Base-by-base conservation (phyloP, 1,140 invertebrate genomes). In the Nixonia krombeini region DNA sequence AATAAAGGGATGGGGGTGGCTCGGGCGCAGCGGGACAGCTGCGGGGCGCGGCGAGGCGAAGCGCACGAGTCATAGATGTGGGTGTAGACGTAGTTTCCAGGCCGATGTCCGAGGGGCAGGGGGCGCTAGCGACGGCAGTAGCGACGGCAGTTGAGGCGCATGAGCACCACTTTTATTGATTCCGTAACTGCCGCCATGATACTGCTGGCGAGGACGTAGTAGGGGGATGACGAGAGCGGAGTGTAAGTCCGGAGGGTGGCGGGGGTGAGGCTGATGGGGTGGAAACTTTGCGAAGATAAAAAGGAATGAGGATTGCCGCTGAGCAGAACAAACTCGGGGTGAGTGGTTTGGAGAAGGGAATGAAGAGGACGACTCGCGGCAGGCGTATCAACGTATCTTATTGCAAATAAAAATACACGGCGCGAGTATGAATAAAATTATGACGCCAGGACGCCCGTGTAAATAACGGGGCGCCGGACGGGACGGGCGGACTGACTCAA, bases 91-190 rank as follows among this genome's bases (percentile, higher is more conserved):
- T 12, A 56, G 46, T 57, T 23, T 40, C 45, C 33, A 26, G 10
- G 45, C 35, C 26, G 46, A 23, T 35, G 28, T 51, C 31, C 37
- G 5, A 45, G 29, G 51, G 53, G 53, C 23, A 51, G 40, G 50
- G 62, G 63, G 51, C 68, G 57, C 40, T 57, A 65, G 65, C 62
- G 72, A 79, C 72, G 80, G 80, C 72, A 82, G 76, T 80, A 79
- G 76, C 70, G 58, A 81, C 67, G 80, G 79, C 67, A 82, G 80
- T 85, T 85, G 81, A 85, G 77, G 83, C 83, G 83, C 83, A 84
- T 85, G 83, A 85, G 83, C 82, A 84, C 82, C 80, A 84, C 81
- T 84, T 84, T 84, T 85, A 85, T 85, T 85, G 83, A 84, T 85
- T 85, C 82, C 80, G 82, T 84, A 85, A 85, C 81, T 84, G 81